phyloP scores from a whole-genome alignment of 2,888 invertebrate species.

The Pomacea canaliculata region DNA sequence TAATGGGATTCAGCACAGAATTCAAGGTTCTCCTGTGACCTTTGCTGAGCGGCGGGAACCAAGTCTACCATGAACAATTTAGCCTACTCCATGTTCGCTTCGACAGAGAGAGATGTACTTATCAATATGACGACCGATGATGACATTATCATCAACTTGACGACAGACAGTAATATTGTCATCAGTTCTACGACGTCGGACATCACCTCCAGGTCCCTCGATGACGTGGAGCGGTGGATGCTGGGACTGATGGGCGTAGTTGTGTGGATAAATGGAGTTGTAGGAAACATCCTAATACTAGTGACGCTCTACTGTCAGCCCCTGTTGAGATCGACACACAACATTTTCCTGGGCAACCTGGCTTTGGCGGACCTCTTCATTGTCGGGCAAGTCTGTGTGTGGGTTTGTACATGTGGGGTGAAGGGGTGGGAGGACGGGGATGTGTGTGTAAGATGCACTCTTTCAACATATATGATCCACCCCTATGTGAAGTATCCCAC shows the following conservation, averaged over 20 bases:
- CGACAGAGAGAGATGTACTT: too few relatives aligned
- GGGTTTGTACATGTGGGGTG: background rate
- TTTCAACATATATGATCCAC: too few relatives aligned
- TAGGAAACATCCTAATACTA: background rate
- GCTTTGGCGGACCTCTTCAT: conserved; percentile 5
- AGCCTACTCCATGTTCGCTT: too few relatives aligned
- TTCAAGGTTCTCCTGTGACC: too few relatives aligned
- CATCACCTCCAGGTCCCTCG: background rate
- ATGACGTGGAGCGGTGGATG: background rate
- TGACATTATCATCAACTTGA: too few relatives aligned
- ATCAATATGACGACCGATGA: too few relatives aligned
- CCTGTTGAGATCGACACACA: background rate
- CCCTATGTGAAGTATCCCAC: background rate
- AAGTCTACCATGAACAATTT: too few relatives aligned
- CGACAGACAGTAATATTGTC: too few relatives aligned
- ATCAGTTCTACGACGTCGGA: too few relatives aligned
- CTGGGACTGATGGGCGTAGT: background rate
- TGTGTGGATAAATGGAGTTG: background rate
- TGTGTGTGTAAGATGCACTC: background rate
- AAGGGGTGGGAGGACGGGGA: background rate
- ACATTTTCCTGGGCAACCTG: background rate
- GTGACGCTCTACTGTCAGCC: background rate
- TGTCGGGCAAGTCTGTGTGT: background rate
- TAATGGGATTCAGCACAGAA: too few relatives aligned
- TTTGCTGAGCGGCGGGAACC: too few relatives aligned